A percentile compares a stretch with the other conserved stretches of the same genome.
These are phyloP conservation scores for Syndactyla subalaris DNA, from an alignment of 2,797 vertebrate species.

Conservation along the genomic window DNA sequence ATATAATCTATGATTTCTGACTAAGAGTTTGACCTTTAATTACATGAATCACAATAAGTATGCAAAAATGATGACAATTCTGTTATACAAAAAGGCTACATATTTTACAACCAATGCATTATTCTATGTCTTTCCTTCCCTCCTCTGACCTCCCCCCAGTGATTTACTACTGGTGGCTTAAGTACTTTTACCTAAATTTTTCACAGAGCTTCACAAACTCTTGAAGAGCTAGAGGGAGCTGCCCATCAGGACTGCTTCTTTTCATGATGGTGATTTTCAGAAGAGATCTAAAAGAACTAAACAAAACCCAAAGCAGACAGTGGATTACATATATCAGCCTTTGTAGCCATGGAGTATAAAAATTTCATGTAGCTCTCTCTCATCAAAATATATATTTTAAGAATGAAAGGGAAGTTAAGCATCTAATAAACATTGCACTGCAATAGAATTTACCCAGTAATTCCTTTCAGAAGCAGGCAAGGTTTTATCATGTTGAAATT, in stretches of 20 bases:
- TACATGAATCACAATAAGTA: neutral
- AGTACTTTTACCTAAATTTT: neutral
- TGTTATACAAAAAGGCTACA: neutral
- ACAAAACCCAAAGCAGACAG: neutral
- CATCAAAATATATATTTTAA: neutral
- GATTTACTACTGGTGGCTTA: neutral
- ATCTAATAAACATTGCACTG: neutral
- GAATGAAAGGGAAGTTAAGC: neutral
- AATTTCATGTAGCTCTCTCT: neutral
- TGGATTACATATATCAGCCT: neutral
- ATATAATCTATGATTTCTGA: neutral
- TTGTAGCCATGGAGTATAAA: neutral
- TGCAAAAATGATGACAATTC: neutral
- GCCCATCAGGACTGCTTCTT: neutral
- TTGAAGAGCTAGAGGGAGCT: neutral
- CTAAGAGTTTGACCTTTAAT: neutral
- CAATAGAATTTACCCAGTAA: neutral
- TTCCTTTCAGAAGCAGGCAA: neutral
- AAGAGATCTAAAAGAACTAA: neutral
- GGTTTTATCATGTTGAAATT: neutral
- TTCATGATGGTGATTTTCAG: neutral
- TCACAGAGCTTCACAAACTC: neutral
- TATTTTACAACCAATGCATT: neutral
- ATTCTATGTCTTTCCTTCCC: neutral
- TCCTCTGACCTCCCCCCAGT: neutral